These are phyloP conservation scores for Rhagologus leucostigma DNA, from an alignment of 2,113 vertebrate genomes.

Conservation along the genomic window DNA sequence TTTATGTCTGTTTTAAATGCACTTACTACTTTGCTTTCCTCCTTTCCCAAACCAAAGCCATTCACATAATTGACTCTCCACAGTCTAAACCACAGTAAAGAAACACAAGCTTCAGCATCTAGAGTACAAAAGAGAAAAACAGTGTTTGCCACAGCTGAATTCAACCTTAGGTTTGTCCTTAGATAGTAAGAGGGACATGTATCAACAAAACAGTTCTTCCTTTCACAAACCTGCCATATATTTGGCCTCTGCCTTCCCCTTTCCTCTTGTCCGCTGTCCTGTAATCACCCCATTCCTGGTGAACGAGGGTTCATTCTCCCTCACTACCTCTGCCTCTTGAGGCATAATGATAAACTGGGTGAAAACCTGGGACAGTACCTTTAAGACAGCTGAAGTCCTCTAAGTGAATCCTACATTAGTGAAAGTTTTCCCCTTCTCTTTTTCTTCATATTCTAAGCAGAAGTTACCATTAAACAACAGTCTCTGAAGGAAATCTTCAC, in stretches of 20 bases:
- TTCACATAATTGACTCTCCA: background rate
- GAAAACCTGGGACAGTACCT: background rate
- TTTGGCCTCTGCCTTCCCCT: background rate
- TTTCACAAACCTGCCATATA: background rate
- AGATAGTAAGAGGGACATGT: background rate
- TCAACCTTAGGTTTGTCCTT: background rate
- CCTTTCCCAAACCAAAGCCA: background rate
- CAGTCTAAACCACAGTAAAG: background rate
- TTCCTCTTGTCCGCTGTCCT: background rate
- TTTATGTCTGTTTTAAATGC: background rate
- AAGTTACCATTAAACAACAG: background rate
- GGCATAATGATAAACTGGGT: background rate
- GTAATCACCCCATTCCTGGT: background rate
- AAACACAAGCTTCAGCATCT: background rate
- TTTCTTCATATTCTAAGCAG: background rate
- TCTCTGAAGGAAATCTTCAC: background rate
- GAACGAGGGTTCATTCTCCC: background rate
- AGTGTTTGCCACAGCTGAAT: background rate
- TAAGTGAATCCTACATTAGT: background rate
- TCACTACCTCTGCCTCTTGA: background rate
- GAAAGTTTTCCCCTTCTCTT: background rate
- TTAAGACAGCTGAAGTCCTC: background rate
- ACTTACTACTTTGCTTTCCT: background rate
- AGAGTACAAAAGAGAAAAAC: background rate
- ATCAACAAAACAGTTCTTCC: background rate